Base-by-base conservation (phyloP, 2,797 vertebrate species). In the Macropodus opercularis region DNA sequence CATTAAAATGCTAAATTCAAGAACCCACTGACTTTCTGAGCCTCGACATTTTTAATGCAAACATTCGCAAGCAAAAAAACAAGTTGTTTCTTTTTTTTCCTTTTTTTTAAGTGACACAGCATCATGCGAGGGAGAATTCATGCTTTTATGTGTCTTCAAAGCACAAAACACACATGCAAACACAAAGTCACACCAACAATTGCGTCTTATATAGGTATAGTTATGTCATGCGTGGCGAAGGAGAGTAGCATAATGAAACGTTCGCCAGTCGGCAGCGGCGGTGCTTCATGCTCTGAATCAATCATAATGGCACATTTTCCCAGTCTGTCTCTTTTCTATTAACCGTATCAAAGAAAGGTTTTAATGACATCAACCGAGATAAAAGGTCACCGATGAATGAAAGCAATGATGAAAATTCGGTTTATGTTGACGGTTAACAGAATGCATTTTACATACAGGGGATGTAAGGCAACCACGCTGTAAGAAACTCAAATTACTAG, bases 401-500 rank as follows among this genome's bases (percentile, higher is more conserved):
- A 54, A 44, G 63, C 6, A 64, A 21, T 3, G 34, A 39, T 38
- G 40, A 14, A 44, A 47, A n/a, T n/a, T n/a, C n/a, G n/a, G n/a
- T n/a, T n/a, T n/a, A n/a, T n/a, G n/a, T n/a, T n/a, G n/a, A n/a
- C n/a, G n/a, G n/a, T n/a, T n/a, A n/a, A n/a, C n/a, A n/a, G n/a
- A n/a, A n/a, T n/a, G n/a, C n/a, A n/a, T n/a, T n/a, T n/a, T n/a
- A n/a, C n/a, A n/a, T n/a, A n/a, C n/a, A n/a, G n/a, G n/a, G n/a
- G n/a, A n/a, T n/a, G n/a, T n/a, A n/a, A n/a, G n/a, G n/a, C n/a
- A n/a, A n/a, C n/a, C n/a, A n/a, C n/a, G n/a, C n/a, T n/a, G n/a
- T n/a, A n/a, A 55, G 67, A 38, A 72, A 72, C 72, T 79, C 75
- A 88, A 87, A 85, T 76, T 72, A 84, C 81, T 71, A 65, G 69